phyloP scores from a whole-genome alignment of 1,140 invertebrate genomes.

The Apis dorsata region DNA sequence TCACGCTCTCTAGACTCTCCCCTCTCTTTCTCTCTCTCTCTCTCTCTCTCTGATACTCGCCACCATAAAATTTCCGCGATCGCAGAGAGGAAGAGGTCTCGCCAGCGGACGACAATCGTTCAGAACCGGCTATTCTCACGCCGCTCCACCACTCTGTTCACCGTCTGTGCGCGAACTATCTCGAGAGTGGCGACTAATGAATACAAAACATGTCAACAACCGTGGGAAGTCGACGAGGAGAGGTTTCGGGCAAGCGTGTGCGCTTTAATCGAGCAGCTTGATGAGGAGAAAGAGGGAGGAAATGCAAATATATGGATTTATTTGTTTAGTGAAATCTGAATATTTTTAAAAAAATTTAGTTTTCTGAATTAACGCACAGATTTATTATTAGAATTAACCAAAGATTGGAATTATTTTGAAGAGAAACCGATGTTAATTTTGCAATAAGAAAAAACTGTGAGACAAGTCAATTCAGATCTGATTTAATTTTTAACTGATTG shows the following conservation, averaged over 20 bases:
- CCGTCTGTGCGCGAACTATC: slow-evolving; percentile 61
- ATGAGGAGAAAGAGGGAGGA: slow-evolving; percentile 31
- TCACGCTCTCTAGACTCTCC: slow-evolving; percentile 17
- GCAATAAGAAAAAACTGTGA: too few relatives aligned
- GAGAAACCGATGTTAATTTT: too few relatives aligned
- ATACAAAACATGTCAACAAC: slow-evolving; percentile 80
- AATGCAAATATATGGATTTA: background rate
- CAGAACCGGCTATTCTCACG: slow-evolving; percentile 69
- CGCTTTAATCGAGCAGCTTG: slow-evolving; percentile 61
- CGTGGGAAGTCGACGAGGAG: slow-evolving; percentile 75
- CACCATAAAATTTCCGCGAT: slow-evolving; percentile 38
- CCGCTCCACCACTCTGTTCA: slow-evolving; percentile 66
- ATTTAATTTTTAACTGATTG: too few relatives aligned
- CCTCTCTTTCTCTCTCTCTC: background rate
- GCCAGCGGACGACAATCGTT: slow-evolving; percentile 20
- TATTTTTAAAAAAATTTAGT: too few relatives aligned
- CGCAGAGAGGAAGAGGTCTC: background rate
- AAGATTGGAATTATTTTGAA: too few relatives aligned
- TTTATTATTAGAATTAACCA: too few relatives aligned
- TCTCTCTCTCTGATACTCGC: background rate
- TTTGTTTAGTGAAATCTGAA: too few relatives aligned
- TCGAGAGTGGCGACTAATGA: slow-evolving; percentile 76
- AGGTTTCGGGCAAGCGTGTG: slow-evolving; percentile 57
- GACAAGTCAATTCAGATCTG: too few relatives aligned
- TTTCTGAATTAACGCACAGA: too few relatives aligned